Conservation (phyloP, 2,888 invertebrate species). For the Amphipoea lucens region DNA sequence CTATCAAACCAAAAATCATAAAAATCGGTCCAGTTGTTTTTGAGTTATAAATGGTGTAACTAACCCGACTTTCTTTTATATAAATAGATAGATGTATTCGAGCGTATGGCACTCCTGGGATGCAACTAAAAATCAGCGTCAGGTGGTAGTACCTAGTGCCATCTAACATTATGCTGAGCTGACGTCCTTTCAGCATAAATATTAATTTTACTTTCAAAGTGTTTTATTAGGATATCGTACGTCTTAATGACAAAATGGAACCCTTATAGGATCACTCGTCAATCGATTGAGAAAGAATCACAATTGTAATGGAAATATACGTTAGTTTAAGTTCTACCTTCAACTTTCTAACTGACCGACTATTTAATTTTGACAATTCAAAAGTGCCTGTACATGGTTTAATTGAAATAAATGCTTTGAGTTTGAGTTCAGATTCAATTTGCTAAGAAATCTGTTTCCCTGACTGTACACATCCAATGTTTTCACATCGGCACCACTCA, state of each 20-base stretch:
- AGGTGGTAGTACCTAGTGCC: not conserved
- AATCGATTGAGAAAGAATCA: not conserved
- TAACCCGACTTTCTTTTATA: too few species aligned
- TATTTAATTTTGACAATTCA: too few species aligned
- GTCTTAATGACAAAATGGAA: too few species aligned
- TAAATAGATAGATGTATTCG: too few species aligned
- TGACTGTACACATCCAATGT: not conserved
- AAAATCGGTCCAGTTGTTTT: too few species aligned
- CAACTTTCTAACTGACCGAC: too few species aligned
- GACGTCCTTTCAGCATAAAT: not conserved
- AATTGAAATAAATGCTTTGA: too few species aligned
- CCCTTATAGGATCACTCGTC: too few species aligned
- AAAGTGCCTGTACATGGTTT: too few species aligned
- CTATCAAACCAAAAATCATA: too few species aligned
- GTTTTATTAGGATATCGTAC: not conserved
- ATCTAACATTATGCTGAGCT: not conserved
- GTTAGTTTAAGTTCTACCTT: too few species aligned
- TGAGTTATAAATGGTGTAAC: too few species aligned
- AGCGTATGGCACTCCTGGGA: not conserved
- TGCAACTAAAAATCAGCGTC: not conserved
- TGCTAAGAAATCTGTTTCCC: not conserved
- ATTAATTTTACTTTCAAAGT: not conserved
- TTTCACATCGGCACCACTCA: not conserved
- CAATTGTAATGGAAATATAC: not conserved
- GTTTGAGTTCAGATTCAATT: not conserved